Evolutionary conservation across 2,113 vertebrate species (phyloP).

Genomic region (Parus major): DNA sequence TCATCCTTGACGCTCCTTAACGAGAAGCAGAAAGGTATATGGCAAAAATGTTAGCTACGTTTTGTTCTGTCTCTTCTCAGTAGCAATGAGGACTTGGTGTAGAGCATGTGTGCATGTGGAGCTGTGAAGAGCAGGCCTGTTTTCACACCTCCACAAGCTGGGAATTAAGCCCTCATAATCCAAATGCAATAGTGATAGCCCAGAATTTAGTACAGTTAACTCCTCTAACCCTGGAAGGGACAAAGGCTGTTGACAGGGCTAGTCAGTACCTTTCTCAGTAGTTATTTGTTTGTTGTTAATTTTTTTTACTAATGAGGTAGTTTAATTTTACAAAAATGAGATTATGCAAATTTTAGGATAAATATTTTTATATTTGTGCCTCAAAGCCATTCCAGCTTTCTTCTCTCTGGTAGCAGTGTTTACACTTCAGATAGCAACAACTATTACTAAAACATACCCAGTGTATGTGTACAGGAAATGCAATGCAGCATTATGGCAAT

Average conservation of each 20-base stretch:
- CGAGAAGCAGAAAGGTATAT: background rate
- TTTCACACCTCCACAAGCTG: background rate
- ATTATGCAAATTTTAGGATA: background rate
- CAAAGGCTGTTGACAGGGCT: background rate
- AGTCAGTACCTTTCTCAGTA: background rate
- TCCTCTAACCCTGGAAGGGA: background rate
- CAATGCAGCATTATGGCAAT: background rate
- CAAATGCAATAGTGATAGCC: background rate
- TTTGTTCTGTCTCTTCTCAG: background rate
- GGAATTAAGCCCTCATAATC: background rate
- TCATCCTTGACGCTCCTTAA: background rate
- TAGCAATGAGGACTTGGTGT: background rate
- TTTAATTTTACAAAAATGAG: background rate
- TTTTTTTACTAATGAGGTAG: background rate
- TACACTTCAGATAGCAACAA: background rate
- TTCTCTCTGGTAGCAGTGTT: background rate
- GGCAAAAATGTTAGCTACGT: background rate
- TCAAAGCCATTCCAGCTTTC: background rate
- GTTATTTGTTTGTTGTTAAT: background rate
- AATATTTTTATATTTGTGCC: background rate
- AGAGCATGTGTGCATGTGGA: background rate
- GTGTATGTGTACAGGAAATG: background rate
- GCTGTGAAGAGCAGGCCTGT: background rate
- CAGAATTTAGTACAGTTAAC: background rate
- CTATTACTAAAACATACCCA: background rate